Evolutionary conservation across 1,140 invertebrate species (phyloP).

Genomic region (Lepidostoma basale): DNA sequence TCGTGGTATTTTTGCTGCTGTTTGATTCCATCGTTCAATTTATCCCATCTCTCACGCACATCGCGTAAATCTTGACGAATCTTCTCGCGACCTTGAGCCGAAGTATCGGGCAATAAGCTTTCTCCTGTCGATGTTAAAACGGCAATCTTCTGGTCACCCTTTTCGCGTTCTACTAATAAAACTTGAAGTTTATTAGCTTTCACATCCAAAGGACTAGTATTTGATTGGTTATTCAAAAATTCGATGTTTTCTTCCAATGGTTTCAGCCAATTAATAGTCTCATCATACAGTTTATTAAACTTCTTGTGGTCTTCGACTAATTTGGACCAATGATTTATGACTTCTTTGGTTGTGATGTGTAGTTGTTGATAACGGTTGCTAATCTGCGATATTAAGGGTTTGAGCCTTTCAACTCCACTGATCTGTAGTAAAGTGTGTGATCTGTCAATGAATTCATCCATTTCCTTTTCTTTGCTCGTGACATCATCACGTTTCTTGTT

Average conservation of each 20-base stretch:
- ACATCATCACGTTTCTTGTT: constrained; percentile 77
- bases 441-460: constrained; percentile 89
- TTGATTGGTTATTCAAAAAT: constrained; percentile 67
- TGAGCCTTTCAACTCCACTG: constrained; percentile 84
- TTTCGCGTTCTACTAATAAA: constrained; percentile 81
- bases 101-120: constrained; percentile 88
- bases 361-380: constrained; percentile 88
- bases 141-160: constrained; percentile 78
- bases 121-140: constrained; percentile 79
- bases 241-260: constrained; percentile 77
- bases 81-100: constrained; percentile 85
- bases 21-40: constrained; percentile 77
- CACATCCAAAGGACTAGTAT: constrained; percentile 60
- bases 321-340: constrained; percentile 84
- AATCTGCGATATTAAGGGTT: constrained; percentile 87
- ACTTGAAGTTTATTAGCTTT: constrained; percentile 70
- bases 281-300: constrained; percentile 78
- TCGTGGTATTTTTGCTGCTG: constrained; percentile 85
- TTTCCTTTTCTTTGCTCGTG: constrained; percentile 75
- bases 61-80: constrained; percentile 82
- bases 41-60: constrained; percentile 84
- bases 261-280: constrained; percentile 78
- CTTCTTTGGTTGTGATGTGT: constrained; percentile 83
- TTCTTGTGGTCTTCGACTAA: constrained; percentile 83
- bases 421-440: constrained; percentile 85